phyloP scores from a whole-genome alignment of 2,113 vertebrate species.

The Oplegnathus fasciatus region DNA sequence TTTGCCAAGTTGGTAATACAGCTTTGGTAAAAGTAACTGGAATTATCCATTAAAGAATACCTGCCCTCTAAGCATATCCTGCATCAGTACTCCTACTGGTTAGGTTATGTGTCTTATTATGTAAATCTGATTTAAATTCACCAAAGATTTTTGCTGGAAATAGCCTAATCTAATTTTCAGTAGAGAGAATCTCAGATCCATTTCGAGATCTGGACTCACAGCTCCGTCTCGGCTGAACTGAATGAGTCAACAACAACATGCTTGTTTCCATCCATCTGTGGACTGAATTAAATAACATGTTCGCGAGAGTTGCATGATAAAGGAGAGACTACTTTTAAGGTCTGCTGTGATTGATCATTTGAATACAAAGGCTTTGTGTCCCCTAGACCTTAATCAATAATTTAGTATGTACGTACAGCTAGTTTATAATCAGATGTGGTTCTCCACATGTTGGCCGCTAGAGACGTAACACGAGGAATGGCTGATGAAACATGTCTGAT shows the following conservation, averaged over 20 bases:
- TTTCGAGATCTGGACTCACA: constrained; percentile 14
- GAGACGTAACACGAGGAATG: constrained; percentile 16
- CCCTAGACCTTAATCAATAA: constrained; percentile 1
- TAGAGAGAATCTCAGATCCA: constrained; percentile 15
- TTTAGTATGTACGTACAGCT: constrained; percentile 18
- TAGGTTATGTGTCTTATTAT: constrained; percentile 33
- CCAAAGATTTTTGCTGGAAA: constrained; percentile 39
- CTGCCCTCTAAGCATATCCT: background rate
- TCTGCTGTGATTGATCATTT: constrained; percentile 58
- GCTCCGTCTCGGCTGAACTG: background rate
- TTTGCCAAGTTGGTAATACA: background rate
- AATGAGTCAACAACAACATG: constrained; percentile 38
- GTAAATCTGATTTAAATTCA: constrained; percentile 47
- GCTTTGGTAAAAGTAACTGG: background rate
- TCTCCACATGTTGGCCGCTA: constrained; percentile 27
- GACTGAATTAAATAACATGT: constrained; percentile 39
- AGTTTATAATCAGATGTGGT: constrained; percentile 30
- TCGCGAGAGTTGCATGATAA: constrained; percentile 23
- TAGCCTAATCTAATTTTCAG: constrained; percentile 49
- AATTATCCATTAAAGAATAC: constrained; percentile 24
- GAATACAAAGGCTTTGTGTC: constrained; percentile 25
- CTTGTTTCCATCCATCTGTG: constrained; percentile 3
- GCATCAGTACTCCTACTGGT: constrained; percentile 1
- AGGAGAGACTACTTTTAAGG: constrained; percentile 27
- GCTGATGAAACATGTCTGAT: constrained; percentile 50